phyloP scores from a whole-genome alignment of 1,140 invertebrate genomes.

The Pemphigus obesinymphae region DNA sequence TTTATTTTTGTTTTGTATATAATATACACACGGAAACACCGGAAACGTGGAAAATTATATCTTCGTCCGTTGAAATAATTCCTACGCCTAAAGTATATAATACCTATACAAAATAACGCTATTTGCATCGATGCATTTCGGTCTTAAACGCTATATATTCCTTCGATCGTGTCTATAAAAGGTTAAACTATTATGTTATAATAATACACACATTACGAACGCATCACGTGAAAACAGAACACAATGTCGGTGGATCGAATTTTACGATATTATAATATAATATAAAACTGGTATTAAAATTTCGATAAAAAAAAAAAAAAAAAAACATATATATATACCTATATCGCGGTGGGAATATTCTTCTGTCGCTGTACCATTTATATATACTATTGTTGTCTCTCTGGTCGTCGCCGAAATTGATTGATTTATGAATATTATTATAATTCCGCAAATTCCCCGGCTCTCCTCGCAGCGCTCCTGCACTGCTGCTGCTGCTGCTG shows the following conservation, averaged over 20 bases:
- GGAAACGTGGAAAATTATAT: constrained; percentile 37
- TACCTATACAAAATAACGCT: not conserved
- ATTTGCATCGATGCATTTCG: not conserved
- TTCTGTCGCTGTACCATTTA: too few relatives aligned
- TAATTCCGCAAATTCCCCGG: constrained; percentile 38
- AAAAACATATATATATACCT: not conserved
- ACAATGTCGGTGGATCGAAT: constrained; percentile 11
- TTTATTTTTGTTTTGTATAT: constrained; percentile 31
- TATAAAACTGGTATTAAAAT: constrained; percentile 25
- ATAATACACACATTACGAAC: not conserved
- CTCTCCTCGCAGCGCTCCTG: too few relatives aligned
- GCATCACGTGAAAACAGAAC: not conserved
- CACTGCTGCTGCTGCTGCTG: too few relatives aligned
- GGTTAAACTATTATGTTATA: not conserved
- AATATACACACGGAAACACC: constrained; percentile 27
- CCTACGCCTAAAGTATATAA: not conserved
- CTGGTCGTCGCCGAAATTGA: constrained; percentile 25
- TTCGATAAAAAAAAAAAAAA: not conserved
- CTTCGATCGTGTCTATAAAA: not conserved
- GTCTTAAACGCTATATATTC: not conserved
- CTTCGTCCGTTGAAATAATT: not conserved
- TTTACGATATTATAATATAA: not conserved
- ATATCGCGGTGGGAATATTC: too few relatives aligned
- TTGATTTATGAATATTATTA: constrained; percentile 42
- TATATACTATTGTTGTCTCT: constrained; percentile 38